These are phyloP conservation scores for Pachyrhynchus sulphureomaculatus DNA, from an alignment of 1,140 invertebrate species.

Conservation along the genomic window DNA sequence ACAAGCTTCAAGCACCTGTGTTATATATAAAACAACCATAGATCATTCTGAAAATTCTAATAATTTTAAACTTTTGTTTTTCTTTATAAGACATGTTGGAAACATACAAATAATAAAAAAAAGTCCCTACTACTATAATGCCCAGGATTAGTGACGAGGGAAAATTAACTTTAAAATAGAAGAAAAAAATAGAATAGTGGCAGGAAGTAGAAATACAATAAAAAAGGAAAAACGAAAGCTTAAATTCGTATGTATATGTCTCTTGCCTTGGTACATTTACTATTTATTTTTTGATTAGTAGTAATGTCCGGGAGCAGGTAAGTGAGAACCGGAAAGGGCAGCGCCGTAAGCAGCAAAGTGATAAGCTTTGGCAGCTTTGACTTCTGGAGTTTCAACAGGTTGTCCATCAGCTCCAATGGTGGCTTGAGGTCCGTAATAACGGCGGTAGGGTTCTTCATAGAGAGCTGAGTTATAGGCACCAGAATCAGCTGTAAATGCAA, in stretches of 20 bases:
- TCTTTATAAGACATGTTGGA: too few species aligned
- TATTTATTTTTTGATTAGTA: too few species aligned
- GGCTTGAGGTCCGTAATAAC: constrained; percentile 32
- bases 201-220: not conserved
- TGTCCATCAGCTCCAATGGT: constrained; percentile 43
- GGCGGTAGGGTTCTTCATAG: constrained; percentile 50
- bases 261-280: too few species aligned
- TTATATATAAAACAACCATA: too few species aligned
- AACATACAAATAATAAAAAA: too few species aligned
- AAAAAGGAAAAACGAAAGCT: not conserved
- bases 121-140: too few species aligned
- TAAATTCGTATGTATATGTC: too few species aligned
- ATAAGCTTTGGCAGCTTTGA: constrained; percentile 59
- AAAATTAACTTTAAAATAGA: too few species aligned
- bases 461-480: constrained; percentile 28
- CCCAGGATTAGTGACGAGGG: too few species aligned
- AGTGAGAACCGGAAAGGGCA: constrained; percentile 11
- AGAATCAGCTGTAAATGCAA: not conserved
- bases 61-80: too few species aligned
- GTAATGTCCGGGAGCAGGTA: constrained; percentile 11
- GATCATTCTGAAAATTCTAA: too few species aligned
- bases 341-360: constrained; percentile 55
- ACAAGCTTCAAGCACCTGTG: too few species aligned
- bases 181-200: not conserved
- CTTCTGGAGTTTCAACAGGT: constrained; percentile 59